These are phyloP conservation scores for Tragelaphus buxtoni DNA, from an alignment of 2,113 vertebrate species.

Conservation along the genomic window DNA sequence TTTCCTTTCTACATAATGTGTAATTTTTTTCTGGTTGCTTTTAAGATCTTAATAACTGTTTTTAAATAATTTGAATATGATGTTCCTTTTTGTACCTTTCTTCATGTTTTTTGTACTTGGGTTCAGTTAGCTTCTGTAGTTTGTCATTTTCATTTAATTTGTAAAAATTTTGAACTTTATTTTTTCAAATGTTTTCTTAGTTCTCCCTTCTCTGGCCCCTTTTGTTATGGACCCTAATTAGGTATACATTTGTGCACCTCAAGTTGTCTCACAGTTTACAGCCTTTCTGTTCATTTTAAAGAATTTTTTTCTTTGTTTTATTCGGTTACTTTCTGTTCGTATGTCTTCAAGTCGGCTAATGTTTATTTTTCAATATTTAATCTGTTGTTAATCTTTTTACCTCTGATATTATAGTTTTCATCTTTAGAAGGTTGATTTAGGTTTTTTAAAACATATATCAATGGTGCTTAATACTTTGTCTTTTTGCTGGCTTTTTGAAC, in stretches of 20 bases:
- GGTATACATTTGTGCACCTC: background rate
- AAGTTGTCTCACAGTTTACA: background rate
- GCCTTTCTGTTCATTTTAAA: background rate
- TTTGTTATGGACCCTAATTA: background rate
- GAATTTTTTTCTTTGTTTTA: background rate
- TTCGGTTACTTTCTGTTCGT: background rate
- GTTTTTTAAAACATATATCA: background rate
- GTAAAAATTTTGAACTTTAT: background rate
- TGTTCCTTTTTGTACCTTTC: background rate
- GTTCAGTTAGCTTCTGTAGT: background rate
- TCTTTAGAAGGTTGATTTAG: background rate
- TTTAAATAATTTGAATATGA: background rate
- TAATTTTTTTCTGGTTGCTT: background rate
- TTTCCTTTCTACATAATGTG: background rate
- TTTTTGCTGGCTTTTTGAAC: background rate
- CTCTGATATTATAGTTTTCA: background rate
- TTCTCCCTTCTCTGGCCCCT: background rate
- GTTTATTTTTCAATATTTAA: background rate
- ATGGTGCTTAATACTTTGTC: background rate
- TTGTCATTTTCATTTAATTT: background rate
- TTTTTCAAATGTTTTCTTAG: background rate
- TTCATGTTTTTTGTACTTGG: background rate
- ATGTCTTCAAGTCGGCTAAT: background rate
- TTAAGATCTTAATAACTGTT: background rate
- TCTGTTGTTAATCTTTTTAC: background rate